Conservation (phyloP, 2,888 invertebrate species). For the Cheilosia scutellata region DNA sequence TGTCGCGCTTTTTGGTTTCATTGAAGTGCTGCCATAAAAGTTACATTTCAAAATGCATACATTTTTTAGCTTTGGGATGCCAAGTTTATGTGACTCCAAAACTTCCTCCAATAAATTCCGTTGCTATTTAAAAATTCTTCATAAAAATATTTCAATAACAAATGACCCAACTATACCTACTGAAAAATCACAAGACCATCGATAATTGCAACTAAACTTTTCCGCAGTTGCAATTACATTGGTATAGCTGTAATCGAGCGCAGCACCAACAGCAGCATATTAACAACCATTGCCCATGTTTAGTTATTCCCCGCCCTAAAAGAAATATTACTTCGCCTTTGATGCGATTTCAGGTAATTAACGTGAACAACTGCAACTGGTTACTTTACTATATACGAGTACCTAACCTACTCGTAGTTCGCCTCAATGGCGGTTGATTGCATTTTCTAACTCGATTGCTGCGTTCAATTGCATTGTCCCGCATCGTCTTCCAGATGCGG, state of each 20-base stretch:
- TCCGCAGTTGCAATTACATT: too few species aligned
- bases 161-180: too few species aligned
- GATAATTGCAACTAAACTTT: too few species aligned
- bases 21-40: too few species aligned
- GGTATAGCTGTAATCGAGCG: slow-evolving; percentile 4
- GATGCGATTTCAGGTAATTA: slow-evolving; percentile 22
- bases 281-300: slow-evolving; percentile 23
- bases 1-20: too few species aligned
- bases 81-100: too few species aligned
- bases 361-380: slow-evolving; percentile 15
- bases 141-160: too few species aligned
- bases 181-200: too few species aligned
- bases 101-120: too few species aligned
- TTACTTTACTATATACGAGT: not conserved
- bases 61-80: too few species aligned
- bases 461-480: slow-evolving; percentile 5
- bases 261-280: not conserved
- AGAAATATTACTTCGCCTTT: not conserved
- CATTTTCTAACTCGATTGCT: not conserved
- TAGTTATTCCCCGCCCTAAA: slow-evolving; percentile 39
- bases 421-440: slow-evolving; percentile 22
- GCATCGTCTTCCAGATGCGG: slow-evolving; percentile 14
- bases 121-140: too few species aligned
- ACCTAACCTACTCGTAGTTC: not conserved
- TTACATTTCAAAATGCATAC: too few species aligned